Conservation (phyloP, 2,113 vertebrate genomes). For the Megaleporinus macrocephalus region DNA sequence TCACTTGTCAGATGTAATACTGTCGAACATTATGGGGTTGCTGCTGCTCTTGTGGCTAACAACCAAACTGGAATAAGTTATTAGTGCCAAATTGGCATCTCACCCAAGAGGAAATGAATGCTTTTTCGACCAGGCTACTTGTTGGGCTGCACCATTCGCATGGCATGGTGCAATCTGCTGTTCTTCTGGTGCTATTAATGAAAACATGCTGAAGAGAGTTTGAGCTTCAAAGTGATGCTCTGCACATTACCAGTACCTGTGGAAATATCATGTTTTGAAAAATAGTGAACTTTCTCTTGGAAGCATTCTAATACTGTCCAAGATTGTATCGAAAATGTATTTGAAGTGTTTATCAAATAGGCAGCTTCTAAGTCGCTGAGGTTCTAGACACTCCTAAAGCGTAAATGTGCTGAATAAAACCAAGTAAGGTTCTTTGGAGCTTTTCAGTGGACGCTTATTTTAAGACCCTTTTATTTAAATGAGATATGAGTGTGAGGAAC, state of each 20-base stretch:
- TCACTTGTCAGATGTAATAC: conserved; percentile 20
- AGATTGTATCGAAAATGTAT: neutral
- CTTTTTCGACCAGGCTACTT: neutral
- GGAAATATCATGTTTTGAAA: neutral
- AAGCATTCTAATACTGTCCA: neutral
- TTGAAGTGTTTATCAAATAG: neutral
- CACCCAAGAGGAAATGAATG: neutral
- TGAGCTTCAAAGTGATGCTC: neutral
- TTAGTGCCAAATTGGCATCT: conserved; percentile 6
- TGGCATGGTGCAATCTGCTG: neutral
- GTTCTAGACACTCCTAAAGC: no score
- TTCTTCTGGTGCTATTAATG: neutral
- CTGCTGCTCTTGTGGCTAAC: conserved; percentile 3
- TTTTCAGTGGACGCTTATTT: no score
- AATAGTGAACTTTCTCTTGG: neutral
- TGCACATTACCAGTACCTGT: neutral
- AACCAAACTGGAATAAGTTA: neutral
- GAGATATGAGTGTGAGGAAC: no score
- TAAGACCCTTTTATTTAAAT: no score
- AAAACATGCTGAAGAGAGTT: no score
- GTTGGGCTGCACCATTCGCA: neutral
- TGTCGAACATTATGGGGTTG: neutral
- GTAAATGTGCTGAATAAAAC: no score
- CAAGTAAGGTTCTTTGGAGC: no score
- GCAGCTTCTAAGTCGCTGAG: no score